These are phyloP conservation scores for Fistularia commersonii DNA, from an alignment of 2,797 vertebrate genomes.

Conservation along the genomic window DNA sequence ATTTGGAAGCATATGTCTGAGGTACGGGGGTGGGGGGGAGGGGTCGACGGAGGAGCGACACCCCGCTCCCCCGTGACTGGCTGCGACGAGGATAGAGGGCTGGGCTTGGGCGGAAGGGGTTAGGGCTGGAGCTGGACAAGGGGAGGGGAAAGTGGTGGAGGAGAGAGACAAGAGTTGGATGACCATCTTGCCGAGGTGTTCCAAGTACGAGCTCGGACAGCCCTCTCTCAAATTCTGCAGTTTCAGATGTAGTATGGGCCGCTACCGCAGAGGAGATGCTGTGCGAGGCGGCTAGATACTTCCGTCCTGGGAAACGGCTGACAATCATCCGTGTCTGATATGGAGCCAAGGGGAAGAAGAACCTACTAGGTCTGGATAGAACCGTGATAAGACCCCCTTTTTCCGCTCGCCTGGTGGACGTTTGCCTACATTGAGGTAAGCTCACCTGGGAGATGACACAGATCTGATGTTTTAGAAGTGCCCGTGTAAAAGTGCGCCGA, in stretches of 20 bases:
- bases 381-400: slow-evolving; percentile 36
- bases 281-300: too few relatives aligned
- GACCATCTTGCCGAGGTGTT: slow-evolving; percentile 75
- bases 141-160: slow-evolving; percentile 51
- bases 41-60: neutral
- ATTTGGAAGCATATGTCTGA: slow-evolving; percentile 62
- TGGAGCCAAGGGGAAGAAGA: slow-evolving; percentile 52
- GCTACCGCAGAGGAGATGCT: too few relatives aligned
- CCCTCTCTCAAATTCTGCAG: slow-evolving; percentile 54
- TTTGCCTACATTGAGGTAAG: slow-evolving; percentile 62
- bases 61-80: slow-evolving; percentile 47
- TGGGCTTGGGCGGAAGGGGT: slow-evolving; percentile 47
- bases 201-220: slow-evolving; percentile 51
- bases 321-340: slow-evolving; percentile 43
- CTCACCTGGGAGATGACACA: slow-evolving; percentile 20
- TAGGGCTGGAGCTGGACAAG: slow-evolving; percentile 41
- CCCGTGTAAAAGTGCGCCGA: neutral
- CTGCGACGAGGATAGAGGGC: slow-evolving; percentile 60
- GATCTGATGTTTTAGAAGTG: slow-evolving; percentile 8
- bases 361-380: slow-evolving; percentile 49
- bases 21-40: slow-evolving; percentile 43
- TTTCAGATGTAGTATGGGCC: slow-evolving; percentile 62
- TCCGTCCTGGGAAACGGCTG: too few relatives aligned
- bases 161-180: slow-evolving; percentile 58
- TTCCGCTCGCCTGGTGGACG: slow-evolving; percentile 30